A percentile compares a stretch with the other conserved stretches of the same genome.
phyloP scores from a whole-genome alignment of 2,797 vertebrate species.

The Hephaestus fuliginosus region DNA sequence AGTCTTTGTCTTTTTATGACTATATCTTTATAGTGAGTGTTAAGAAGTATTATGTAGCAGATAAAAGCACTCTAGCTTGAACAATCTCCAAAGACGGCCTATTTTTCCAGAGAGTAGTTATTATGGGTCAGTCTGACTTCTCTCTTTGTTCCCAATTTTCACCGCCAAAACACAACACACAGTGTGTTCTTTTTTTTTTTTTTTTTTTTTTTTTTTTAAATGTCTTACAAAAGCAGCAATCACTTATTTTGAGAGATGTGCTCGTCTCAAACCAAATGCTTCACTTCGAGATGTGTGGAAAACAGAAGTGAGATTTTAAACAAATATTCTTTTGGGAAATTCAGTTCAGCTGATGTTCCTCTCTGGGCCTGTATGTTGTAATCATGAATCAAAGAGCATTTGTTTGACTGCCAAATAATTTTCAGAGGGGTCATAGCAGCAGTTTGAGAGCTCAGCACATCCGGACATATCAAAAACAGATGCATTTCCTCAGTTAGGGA shows the following conservation, averaged over 20 bases:
- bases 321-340: accelerated
- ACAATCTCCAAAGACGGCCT: background rate
- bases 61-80: background rate
- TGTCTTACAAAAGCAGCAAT: background rate
- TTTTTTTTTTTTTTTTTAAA: background rate
- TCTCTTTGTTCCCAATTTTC: background rate
- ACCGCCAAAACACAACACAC: background rate
- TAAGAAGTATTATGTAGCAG: background rate
- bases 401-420: background rate
- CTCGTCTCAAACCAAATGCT: background rate
- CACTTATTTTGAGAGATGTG: background rate
- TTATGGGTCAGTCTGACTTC: background rate
- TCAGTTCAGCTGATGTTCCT: background rate
- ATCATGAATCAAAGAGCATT: background rate
- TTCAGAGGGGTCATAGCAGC: conserved; percentile 5
- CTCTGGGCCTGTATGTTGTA: background rate
- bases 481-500: background rate
- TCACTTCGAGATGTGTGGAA: background rate
- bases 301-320: background rate
- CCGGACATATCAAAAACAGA: background rate
- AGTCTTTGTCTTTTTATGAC: too few species aligned
- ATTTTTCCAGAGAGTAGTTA: background rate
- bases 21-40: background rate
- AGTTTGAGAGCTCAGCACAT: background rate
- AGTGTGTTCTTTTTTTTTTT: background rate